Evolutionary conservation across 2,888 invertebrate species (phyloP), one percentile per base, ranked within the genome.

Genomic region (Perizoma flavofasciatum): DNA sequence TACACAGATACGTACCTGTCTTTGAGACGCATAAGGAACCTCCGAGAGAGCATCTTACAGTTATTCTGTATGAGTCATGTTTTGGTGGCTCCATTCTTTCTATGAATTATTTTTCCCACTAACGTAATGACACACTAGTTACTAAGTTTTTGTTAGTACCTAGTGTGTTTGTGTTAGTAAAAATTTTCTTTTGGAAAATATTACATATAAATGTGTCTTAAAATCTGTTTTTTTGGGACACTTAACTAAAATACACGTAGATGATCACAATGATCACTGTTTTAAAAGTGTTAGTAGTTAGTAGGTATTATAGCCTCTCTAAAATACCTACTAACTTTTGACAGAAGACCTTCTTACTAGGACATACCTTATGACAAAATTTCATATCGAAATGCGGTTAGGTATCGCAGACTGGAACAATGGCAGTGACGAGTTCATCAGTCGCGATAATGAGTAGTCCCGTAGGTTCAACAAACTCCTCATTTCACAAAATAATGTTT

Each of bases 371-470:
- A 46, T 41, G n/a, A 46, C 49, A 63, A 54, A 46, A 46, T 49
- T 49, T 43, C 39, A 59, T 71, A 66, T 70, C 68, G 72, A 54
- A 62, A 72, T 70, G 74, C 64, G 71, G 76, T 75, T 66, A 71
- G 73, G 79, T 80, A 79, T 78, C 77, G 79, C 75, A 68, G 77
- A 67, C 71, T 82, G 83, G 80, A 86, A 89, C 89, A 89, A 89
- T 88, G 79, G 84, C 81, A 75, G 70, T 79, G 80, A 81, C 83
- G 85, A 84, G 89, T 88, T 87, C 89, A 86, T 88, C 86, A 89
- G 76, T 84, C 88, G 83, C 85, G 85, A 88, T 89, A 89, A 90
- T 90, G 85, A 88, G 85, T 84, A 81, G 85, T 86, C 88, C 87
- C 84, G 79, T 79, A 84, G 85, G 91, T 88, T 90, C 91, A 90